Evolutionary conservation across 2,888 invertebrate genomes (phyloP), one percentile per base, ranked within the genome.

Genomic region (Synergus japonicus): DNA sequence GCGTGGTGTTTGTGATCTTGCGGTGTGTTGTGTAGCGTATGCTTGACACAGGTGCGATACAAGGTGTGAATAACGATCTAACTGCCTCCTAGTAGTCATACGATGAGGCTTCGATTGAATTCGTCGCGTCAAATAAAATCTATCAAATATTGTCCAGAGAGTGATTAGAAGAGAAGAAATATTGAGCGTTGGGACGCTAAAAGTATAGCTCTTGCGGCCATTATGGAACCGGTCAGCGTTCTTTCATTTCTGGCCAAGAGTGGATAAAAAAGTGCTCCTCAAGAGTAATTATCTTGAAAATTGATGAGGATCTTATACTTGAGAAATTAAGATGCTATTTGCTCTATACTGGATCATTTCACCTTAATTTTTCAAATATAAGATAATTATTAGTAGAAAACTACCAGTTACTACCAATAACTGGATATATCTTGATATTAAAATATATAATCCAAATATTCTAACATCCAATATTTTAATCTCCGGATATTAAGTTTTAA

Each of bases 41-140:
- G 88, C 90, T 90, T 90, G 90, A 90, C 90, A 90, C 90, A 90
- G 90, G 89, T 89, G 89, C 85, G 87, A 80, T 84, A 85, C 89
- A 88, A 89, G 88, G 87, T 88, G 87, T 83, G 85, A 81, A 84
- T 22, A 63, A 65, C 58, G 79, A 69, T 63, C 29, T 22, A 78
- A 82, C 79, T 82, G 90, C 90, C 90, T 89, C 87, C 91, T 91
- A 85, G 89, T 89, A 88, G 88, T 87, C 85, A 80, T 76, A 79
- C 66, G 37, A 82, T 84, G 87, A 90, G 89, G 84, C 88, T 87
- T 83, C 85, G 85, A 86, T 87, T 86, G 85, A 69, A 73, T 73
- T 73, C 49, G 49, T 54, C 12, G 49, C 73, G 49, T 73, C 73
- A n/a, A 73, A 73, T 73, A 58, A 49, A 58, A 73, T 12, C 73